These are phyloP conservation scores for Orientallactaga bullata DNA, from an alignment of 2,113 vertebrate genomes.

Conservation along the genomic window DNA sequence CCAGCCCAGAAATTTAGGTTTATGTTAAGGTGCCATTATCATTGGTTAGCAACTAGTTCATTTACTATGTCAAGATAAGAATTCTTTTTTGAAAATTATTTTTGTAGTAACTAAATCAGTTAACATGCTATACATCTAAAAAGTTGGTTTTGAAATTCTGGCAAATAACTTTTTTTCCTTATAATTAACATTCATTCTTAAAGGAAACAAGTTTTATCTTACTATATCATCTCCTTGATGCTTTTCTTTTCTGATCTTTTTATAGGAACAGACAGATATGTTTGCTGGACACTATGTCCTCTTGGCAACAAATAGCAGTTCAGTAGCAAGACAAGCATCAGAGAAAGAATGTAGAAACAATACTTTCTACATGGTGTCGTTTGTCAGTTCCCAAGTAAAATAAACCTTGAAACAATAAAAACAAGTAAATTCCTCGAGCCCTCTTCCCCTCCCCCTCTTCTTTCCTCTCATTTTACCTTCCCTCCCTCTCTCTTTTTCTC, in stretches of 20 bases:
- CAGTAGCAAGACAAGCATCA: constrained; percentile 77
- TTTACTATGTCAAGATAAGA: constrained; percentile 24
- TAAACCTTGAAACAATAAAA: constrained; percentile 54
- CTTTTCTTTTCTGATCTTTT: constrained; percentile 80
- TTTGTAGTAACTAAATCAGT: constrained; percentile 55
- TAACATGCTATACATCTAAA: constrained; percentile 50
- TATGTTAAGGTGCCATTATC: constrained; percentile 13
- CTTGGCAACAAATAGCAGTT: constrained; percentile 74
- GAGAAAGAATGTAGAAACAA: constrained; percentile 78
- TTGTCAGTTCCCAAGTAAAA: constrained; percentile 60
- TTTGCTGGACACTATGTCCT: constrained; percentile 74
- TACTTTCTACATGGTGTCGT: constrained; percentile 62
- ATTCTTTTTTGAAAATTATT: constrained; percentile 57
- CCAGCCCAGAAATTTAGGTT: constrained; percentile 29
- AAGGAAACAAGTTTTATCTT: constrained; percentile 62
- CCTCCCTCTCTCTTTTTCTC: too few relatives aligned
- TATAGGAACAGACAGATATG: constrained; percentile 78
- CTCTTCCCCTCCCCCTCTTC: background rate
- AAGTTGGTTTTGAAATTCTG: constrained; percentile 49
- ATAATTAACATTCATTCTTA: constrained; percentile 36
- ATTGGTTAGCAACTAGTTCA: constrained; percentile 41
- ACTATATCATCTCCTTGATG: constrained; percentile 62
- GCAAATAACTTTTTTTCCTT: constrained; percentile 46
- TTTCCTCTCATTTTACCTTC: background rate
- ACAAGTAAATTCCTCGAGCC: constrained; percentile 4